Evolutionary conservation across 1,140 invertebrate species (phyloP), one percentile per base, ranked within the genome.

Genomic region (Rhagoletis zephyria): DNA sequence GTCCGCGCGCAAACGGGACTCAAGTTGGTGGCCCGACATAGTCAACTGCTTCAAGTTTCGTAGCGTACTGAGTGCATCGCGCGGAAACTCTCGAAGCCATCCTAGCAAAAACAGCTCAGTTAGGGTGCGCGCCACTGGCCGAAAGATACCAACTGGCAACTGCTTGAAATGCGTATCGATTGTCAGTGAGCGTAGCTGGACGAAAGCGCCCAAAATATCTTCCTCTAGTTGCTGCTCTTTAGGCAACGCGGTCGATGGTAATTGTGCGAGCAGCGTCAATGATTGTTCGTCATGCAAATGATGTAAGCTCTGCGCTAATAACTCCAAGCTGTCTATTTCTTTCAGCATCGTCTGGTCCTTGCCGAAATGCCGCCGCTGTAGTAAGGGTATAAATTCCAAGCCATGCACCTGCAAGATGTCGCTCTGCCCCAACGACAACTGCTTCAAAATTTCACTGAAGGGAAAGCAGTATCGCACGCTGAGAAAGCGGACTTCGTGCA

Each of bases 91-190:
- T 4, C 48, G 48, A 7, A 81, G 45, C 0, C 7, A 3, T 3
- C 16, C 74, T 3, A n/a, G 0, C 16, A 81, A 30, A 5, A n/a
- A 7, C 5, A 81, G 19, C 45, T 81, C 74, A 30, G 3, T 81
- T 2, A 81, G 48, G 2, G 74, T 81, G 6, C 16, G 40, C 7
- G 51, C 74, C 16, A 81, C 14, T 16, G 74, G 74, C 4, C 6
- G 4, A 30, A 81, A 81, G 19, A 81, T 56, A 7, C 9, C 5
- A 4, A 1, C n/a, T 6, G 48, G 48, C 51, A 81, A 4, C 16
- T 81, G 48, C 16, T 16, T 56, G 19, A 81, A n/a, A 51, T 81
- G 19, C 42, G 56, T 48, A 6, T 56, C 74, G 74, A 81, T 81
- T 81, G 45, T 81, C 5, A 81, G 10, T 56, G 30, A 56, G 5